Base-by-base conservation (phyloP, 2,797 vertebrate species). In the Hybognathus amarus region DNA sequence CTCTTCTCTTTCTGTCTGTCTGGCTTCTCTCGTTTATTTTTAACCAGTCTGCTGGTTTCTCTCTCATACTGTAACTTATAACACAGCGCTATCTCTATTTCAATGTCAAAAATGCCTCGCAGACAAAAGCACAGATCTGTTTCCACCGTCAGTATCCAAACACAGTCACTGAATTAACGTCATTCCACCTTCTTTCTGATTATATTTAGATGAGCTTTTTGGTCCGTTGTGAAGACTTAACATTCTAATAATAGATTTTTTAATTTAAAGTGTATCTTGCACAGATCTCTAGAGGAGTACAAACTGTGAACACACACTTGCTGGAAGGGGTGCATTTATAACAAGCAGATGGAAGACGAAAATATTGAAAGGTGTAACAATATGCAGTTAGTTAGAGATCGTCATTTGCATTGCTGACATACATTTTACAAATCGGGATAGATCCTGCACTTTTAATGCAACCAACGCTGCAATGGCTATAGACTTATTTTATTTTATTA, bases 21-120 rank as follows among this genome's bases (percentile, higher is more conserved):
- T 59, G 73, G 6, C 45, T 30, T 27, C 38, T 83, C 36, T 68
- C 18, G 27, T 64, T 85, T 80, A 59, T 73, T 78, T 66, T 78
- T 17, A 66, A 66, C 20, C 61, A 64, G 27, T n/a, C 12, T 83
- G 79, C 66, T 67, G 40, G 7, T 36, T 52, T n/a, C 40, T 82
- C 45, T 66, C 80, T 87, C 73, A 38, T 83, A 74, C 64, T 77
- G 45, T 36, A 70, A n/a, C 75, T 20, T 45, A 20, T 6, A 80
- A 42, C n/a, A 42, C 8, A 6, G 22, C 68, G 66, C 63, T 45
- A 67, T 54, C 40, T 66, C 50, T 42, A 77, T 71, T 85, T 79
- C 47, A 47, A 47, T 59, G 47, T 70, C 27, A 73, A 71, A 36
- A 80, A 77, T 24, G 22, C 80, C 66, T 40, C 71, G 52, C 67